Conservation (phyloP, 2,797 vertebrate species). For the Arctocebus calabarensis region DNA sequence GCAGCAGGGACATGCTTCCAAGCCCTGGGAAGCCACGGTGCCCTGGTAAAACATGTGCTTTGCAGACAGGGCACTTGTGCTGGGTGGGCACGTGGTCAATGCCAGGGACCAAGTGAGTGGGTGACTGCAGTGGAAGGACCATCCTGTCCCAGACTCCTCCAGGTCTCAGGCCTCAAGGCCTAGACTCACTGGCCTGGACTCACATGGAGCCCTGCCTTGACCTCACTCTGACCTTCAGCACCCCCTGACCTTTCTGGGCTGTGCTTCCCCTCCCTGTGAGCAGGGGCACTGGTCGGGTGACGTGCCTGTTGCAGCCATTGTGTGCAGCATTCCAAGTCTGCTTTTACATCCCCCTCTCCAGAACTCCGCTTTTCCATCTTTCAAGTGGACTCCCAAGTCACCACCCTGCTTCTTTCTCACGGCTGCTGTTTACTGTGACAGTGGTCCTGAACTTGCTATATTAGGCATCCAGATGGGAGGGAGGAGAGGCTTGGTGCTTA, state of each 20-base stretch:
- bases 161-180: background rate
- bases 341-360: rapidly evolving
- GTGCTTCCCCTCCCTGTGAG: background rate
- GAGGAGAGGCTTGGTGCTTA: background rate
- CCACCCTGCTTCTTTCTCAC: rapidly evolving
- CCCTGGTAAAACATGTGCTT: background rate
- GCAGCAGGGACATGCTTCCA: background rate
- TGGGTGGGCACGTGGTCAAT: background rate
- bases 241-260: background rate
- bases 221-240: background rate
- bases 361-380: background rate
- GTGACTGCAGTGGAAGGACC: background rate
- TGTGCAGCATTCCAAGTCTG: background rate
- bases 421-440: background rate
- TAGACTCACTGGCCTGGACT: background rate
- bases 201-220: background rate
- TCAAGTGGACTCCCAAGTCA: background rate
- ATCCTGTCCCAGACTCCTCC: background rate
- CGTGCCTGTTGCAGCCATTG: rapidly evolving
- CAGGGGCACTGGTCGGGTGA: rapidly evolving
- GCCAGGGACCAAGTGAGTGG: too few species aligned
- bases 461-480: background rate
- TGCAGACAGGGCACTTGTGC: rapidly evolving
- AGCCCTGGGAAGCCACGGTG: background rate
- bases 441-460: background rate